Evolutionary conservation across 1,140 invertebrate genomes (phyloP).

Genomic region (Conopomorpha cramerella): DNA sequence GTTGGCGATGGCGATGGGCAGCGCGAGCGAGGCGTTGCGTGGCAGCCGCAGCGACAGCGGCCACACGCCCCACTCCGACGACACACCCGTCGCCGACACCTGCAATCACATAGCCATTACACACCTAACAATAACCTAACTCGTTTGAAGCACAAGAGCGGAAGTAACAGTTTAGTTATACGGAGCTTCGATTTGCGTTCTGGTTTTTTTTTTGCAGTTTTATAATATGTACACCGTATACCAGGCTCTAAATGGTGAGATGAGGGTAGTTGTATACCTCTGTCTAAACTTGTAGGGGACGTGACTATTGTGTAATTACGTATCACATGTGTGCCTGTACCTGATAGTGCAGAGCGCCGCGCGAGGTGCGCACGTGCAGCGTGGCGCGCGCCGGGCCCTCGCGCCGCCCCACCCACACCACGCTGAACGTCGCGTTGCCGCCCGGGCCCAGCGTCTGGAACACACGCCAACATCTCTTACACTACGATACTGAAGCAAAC

Average conservation of each 20-base stretch:
- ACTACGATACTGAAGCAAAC: too few relatives aligned
- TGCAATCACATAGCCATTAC: conserved; percentile 4
- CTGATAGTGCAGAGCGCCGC: conserved; percentile 66
- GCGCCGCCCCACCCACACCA: conserved; percentile 91
- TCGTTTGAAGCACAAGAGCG: not conserved
- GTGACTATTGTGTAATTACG: conserved; percentile 55
- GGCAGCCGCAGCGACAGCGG: conserved; percentile 90
- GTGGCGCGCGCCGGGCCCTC: conserved; percentile 86
- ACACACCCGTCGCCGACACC: conserved; percentile 63
- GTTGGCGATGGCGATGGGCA: conserved; percentile 92
- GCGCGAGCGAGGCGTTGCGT: conserved; percentile 88
- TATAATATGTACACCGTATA: not conserved
- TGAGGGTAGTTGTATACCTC: conserved; percentile 30
- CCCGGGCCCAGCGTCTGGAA: conserved; percentile 74
- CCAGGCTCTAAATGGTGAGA: not conserved
- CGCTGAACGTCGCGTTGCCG: conserved; percentile 93
- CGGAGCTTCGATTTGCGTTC: too few relatives aligned
- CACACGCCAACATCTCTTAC: too few relatives aligned
- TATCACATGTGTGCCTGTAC: conserved; percentile 57
- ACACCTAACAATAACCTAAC: not conserved
- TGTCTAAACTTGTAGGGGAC: conserved; percentile 17
- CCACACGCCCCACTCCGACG: conserved; percentile 86
- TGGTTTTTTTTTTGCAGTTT: not conserved
- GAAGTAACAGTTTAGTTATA: too few relatives aligned
- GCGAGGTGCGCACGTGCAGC: conserved; percentile 91